Conservation (phyloP, 2,113 vertebrate species). For the Delphinus delphis region DNA sequence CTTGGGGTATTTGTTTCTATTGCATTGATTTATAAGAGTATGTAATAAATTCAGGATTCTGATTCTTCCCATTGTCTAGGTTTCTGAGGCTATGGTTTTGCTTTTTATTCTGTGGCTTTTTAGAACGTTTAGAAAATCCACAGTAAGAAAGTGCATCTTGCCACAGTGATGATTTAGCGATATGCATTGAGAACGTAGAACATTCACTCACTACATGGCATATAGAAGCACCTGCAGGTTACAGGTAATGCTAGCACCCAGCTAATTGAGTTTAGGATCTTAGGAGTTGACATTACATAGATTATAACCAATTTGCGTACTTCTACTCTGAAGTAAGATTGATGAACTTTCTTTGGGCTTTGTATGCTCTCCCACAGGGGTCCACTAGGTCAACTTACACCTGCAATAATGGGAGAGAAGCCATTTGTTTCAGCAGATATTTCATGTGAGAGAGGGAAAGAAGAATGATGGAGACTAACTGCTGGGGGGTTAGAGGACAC, state of each 20-base stretch:
- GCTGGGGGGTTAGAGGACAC: neutral
- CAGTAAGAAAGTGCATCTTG: neutral
- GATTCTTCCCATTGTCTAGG: neutral
- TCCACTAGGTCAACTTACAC: neutral
- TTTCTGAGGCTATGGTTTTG: neutral
- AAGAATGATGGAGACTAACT: rapidly evolving
- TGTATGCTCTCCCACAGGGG: neutral
- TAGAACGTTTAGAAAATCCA: neutral
- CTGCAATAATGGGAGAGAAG: neutral
- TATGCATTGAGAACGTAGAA: neutral
- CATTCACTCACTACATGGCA: neutral
- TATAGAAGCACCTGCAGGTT: neutral
- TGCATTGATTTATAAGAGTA: neutral
- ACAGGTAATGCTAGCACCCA: neutral
- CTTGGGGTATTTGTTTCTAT: neutral
- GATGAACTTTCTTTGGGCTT: neutral
- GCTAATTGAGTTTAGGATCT: neutral
- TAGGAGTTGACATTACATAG: neutral
- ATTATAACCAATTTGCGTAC: neutral
- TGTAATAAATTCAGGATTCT: neutral
- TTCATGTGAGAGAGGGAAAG: neutral
- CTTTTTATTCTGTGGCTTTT: neutral
- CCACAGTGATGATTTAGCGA: neutral
- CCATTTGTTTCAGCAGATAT: neutral
- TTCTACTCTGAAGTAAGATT: neutral